Base-by-base conservation (phyloP, 1,140 invertebrate species). In the Drosophila obscura region DNA sequence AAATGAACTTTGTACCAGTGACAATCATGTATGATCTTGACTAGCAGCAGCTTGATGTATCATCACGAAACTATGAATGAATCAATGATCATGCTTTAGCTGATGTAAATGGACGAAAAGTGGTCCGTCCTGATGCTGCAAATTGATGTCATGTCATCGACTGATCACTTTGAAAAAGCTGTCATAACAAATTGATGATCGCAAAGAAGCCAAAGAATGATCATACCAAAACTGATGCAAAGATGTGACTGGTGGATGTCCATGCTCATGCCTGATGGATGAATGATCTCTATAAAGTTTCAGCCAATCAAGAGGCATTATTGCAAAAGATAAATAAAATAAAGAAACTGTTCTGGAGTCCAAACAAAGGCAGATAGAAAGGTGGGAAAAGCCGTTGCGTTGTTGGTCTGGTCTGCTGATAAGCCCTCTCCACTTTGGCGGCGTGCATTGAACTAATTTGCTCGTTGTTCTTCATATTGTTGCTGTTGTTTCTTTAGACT, bases 391-490 rank as follows among this genome's bases (percentile, higher is more conserved):
- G 35, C 35, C 11, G 35, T 39, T 39, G 4, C 26, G 26, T 28
- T 28, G 26, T 28, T 28, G 26, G 26, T 28, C 11, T 39, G 4
- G 2, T 31, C 6, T 35, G n/a, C 22, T 48, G 26, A 46, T 28
- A 50, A 11, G 69, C 31, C 39, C 52, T 58, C 60, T 65, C 35
- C 35, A 39, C 35, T 63, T 64, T 62, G 78, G 72, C 82, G 82
- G 82, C 82, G 82, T 87, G 75, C 83, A 88, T 88, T 87, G 83
- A 87, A 87, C 83, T 81, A 87, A 87, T 88, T 88, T 80, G 64
- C 4, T 39, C 35, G 35, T 39, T 39, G 35, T 39, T 39, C 31
- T 31, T 31, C 31, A 9, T 31, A 13, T 69, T 62, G 49, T 51
- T 77, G 50, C 64, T 63, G n/a, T 52, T 65, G 62, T 67, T 71